These are phyloP conservation scores for Cryptotis parvus DNA, from an alignment of 2,113 vertebrate genomes.

Conservation along the genomic window DNA sequence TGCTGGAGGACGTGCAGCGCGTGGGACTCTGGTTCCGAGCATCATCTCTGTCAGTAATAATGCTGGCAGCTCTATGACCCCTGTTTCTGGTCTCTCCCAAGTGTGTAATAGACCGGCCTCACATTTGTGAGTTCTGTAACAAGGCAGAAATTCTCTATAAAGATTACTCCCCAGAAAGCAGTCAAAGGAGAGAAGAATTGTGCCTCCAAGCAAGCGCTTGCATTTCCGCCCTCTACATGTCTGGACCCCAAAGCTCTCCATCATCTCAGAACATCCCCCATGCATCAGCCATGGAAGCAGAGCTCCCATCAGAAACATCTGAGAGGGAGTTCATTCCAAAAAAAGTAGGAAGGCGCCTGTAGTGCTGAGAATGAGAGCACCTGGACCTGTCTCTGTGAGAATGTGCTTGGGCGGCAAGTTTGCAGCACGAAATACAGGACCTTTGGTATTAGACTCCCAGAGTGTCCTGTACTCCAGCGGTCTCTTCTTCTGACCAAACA, in stretches of 20 bases:
- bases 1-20: not conserved
- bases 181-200: not conserved
- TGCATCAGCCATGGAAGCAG: not conserved
- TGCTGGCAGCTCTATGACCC: not conserved
- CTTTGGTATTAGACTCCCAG: not conserved
- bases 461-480: not conserved
- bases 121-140: constrained; percentile 1
- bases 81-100: not conserved
- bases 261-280: not conserved
- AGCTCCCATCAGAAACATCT: not conserved
- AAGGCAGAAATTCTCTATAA: constrained; percentile 19
- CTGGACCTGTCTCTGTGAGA: not conserved
- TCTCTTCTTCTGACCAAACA: not conserved
- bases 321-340: not conserved
- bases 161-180: constrained; percentile 37
- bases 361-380: not conserved
- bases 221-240: not conserved
- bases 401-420: not conserved
- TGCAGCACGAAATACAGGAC: not conserved
- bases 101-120: not conserved
- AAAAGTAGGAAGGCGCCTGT: not conserved
- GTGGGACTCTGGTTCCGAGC: not conserved
- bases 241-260: not conserved
- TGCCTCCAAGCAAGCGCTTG: not conserved
- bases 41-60: not conserved